Percentiles rank a stretch among this genome's conserved stretches.
phyloP scores from a whole-genome alignment of 2,888 invertebrate species.

The Oxycera nigricornis region DNA sequence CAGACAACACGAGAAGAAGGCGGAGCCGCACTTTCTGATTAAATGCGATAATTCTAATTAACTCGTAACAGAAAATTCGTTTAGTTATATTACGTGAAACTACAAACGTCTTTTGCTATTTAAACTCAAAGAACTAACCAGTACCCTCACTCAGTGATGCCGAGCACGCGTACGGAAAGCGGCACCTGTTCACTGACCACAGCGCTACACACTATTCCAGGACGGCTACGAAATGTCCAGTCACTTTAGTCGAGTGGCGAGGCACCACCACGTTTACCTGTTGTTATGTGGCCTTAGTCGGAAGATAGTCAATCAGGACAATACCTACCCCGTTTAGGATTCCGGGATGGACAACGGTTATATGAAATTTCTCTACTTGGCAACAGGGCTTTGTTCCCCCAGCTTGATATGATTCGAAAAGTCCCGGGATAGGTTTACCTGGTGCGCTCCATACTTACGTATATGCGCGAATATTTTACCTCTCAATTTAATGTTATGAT shows the following conservation, averaged over 20 bases:
- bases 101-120: background rate
- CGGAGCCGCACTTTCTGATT: too few species aligned
- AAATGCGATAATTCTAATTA: constrained; percentile 33
- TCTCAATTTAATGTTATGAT: constrained; percentile 44
- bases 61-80: constrained; percentile 10
- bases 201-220: background rate
- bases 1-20: background rate
- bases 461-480: constrained; percentile 56
- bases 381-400: constrained; percentile 40
- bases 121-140: constrained; percentile 10
- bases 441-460: constrained; percentile 68
- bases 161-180: background rate
- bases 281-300: background rate
- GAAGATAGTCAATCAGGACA: constrained; percentile 33
- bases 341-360: constrained; percentile 48
- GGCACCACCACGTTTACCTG: background rate
- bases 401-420: constrained; percentile 40
- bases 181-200: background rate
- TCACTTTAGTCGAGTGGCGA: background rate
- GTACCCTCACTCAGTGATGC: constrained; percentile 2
- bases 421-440: constrained; percentile 60
- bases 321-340: constrained; percentile 53
- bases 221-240: background rate
- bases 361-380: constrained; percentile 33
- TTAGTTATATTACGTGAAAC: background rate